Evolutionary conservation across 2,888 invertebrate species (phyloP).

Genomic region (Stenoptilia bipunctidactyla): DNA sequence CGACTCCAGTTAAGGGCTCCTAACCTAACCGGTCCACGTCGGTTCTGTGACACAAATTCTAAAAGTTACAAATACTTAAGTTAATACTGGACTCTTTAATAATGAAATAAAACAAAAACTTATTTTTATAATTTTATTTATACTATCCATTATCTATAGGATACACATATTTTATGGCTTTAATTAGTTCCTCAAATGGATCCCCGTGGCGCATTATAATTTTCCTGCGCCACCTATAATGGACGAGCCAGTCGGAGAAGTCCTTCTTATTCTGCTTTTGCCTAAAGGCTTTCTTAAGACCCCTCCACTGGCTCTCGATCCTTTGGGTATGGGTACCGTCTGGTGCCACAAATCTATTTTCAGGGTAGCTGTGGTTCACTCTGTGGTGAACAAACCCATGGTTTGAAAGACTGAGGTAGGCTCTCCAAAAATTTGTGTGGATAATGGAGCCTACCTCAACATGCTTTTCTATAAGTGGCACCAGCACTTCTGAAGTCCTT

Average conservation of each 20-base stretch:
- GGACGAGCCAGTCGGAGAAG: slow-evolving; percentile 6
- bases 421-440: slow-evolving; percentile 18
- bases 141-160: too few species aligned
- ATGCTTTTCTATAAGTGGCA: slow-evolving; percentile 20
- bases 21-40: too few species aligned
- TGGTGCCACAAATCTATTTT: slow-evolving; percentile 15
- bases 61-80: too few species aligned
- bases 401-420: slow-evolving; percentile 12
- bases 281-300: slow-evolving; percentile 7
- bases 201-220: not conserved
- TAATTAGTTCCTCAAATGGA: not conserved
- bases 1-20: too few species aligned
- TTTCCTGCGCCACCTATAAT: slow-evolving; percentile 11
- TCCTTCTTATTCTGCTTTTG: slow-evolving; percentile 9
- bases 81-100: too few species aligned
- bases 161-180: not conserved
- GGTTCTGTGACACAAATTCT: too few species aligned
- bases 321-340: slow-evolving; percentile 18
- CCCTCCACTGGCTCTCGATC: slow-evolving; percentile 17
- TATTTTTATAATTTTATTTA: too few species aligned
- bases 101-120: too few species aligned
- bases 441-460: slow-evolving; percentile 15
- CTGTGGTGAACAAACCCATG: slow-evolving; percentile 17
- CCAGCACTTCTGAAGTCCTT: slow-evolving; percentile 15
- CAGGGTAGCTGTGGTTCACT: slow-evolving; percentile 15